These are phyloP conservation scores for Pseudomyrmex gracilis DNA, from an alignment of 1,140 invertebrate genomes.

Conservation along the genomic window DNA sequence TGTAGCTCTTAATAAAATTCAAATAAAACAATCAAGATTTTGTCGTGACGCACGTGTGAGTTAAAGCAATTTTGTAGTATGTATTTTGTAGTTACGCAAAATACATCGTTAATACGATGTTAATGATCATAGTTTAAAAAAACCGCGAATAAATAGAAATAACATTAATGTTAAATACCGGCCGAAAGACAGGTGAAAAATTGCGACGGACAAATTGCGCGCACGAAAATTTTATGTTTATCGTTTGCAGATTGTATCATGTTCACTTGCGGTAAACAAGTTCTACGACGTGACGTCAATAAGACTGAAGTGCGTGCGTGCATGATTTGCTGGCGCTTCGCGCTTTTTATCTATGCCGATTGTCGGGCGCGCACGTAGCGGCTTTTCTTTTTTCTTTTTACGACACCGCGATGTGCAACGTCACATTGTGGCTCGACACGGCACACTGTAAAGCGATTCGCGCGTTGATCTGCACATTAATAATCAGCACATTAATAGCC, in stretches of 20 bases:
- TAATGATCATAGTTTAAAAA: constrained; percentile 7
- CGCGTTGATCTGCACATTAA: background rate
- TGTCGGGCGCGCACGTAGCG: background rate
- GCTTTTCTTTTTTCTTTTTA: background rate
- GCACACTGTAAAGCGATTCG: constrained; percentile 22
- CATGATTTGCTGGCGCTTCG: constrained; percentile 3
- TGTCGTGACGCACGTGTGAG: background rate
- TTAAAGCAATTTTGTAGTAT: background rate
- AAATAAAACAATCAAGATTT: background rate
- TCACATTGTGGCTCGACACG: constrained; percentile 6
- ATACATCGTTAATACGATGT: background rate
- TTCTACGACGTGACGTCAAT: constrained; percentile 73
- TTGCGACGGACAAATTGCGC: constrained; percentile 6
- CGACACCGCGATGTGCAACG: background rate
- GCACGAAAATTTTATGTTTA: constrained; percentile 60
- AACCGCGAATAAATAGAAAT: constrained; percentile 30
- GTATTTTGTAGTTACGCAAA: background rate
- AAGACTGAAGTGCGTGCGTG: constrained; percentile 39
- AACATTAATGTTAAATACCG: background rate
- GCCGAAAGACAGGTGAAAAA: background rate
- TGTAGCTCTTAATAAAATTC: constrained; percentile 7
- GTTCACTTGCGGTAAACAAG: constrained; percentile 63
- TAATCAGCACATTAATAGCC: background rate
- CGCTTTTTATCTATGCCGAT: constrained; percentile 49
- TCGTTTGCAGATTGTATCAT: constrained; percentile 59